Base-by-base conservation (phyloP, 2,888 invertebrate genomes). In the Volucella zonaria region DNA sequence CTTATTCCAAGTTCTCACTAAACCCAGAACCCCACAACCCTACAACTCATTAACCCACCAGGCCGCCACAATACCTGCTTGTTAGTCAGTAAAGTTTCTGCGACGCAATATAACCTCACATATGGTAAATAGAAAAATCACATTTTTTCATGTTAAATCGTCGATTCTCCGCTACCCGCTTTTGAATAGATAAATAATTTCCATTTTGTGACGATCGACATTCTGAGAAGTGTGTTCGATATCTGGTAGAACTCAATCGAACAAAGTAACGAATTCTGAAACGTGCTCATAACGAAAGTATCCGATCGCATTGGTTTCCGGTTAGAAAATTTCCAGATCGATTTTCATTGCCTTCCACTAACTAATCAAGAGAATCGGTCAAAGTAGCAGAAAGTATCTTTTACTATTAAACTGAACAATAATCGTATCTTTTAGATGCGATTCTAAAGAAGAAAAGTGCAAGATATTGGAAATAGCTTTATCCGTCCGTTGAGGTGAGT, bases 91-190 rank as follows among this genome's bases (percentile, higher is more conserved):
- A 47, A 58, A 47, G 42, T 76, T 31, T 59, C 59, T 73, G 58
- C 81, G 59, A 12, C 75, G 64, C 81, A 71, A 71, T 31, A 31
- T 81, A 81, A 70, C 58, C 15, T n/a, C 52, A 54, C 23, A 66
- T 61, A n/a, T n/a, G n/a, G n/a, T n/a, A 73, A 67, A 14, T 73
- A 15, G 6, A 31, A 42, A 47, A 58, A 75, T 58, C 18, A 56
- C 56, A 68, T 56, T 45, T 66, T 59, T 79, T 31, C 42, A 15
- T 59, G n/a, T 42, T 43, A 15, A 43, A 15, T 12, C 18, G 9
- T 49, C 0, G 4, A n/a, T 49, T 3, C 43, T 12, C 31, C 15
- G 4, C 31, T 56, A n/a, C 14, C 14, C 38, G 42, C 59, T 18
- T 61, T 54, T 51, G 23, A 68, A 67, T 62, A 74, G 74, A 68